Conservation (phyloP, 2,888 invertebrate species). For the Antitype chi region DNA sequence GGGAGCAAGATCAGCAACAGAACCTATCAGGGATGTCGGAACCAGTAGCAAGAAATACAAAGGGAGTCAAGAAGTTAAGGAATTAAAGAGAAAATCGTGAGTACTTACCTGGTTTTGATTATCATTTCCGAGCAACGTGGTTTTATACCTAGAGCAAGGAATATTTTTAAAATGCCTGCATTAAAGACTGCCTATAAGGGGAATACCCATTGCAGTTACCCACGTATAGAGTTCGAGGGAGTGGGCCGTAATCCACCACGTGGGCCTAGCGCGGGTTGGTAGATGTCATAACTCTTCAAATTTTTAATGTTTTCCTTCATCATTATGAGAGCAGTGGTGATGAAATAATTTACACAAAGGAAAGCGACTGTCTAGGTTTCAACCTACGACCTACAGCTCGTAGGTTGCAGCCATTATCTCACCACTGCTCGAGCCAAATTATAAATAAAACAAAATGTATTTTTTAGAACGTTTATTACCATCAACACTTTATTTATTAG, state of each 20-base stretch:
- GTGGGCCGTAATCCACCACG: too few relatives aligned
- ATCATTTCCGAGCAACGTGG: neutral
- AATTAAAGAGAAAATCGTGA: neutral
- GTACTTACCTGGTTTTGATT: neutral
- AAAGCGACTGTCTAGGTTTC: too few relatives aligned
- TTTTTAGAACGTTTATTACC: conserved; percentile 87
- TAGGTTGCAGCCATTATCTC: too few relatives aligned
- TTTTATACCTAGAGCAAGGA: neutral
- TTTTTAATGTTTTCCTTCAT: too few relatives aligned
- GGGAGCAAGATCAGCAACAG: neutral
- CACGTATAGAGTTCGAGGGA: too few relatives aligned
- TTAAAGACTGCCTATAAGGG: neutral
- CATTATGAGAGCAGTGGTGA: too few relatives aligned
- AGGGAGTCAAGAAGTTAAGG: neutral
- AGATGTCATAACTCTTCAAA: too few relatives aligned
- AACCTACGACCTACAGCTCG: too few relatives aligned
- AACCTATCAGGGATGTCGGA: neutral
- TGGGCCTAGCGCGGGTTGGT: too few relatives aligned
- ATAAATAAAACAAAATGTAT: conserved; percentile 52
- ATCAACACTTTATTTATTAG: conserved; percentile 86
- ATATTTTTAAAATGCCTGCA: neutral
- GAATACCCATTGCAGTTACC: too few relatives aligned
- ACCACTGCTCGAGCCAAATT: too few relatives aligned
- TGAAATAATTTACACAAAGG: too few relatives aligned
- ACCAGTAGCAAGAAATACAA: neutral